phyloP scores from a whole-genome alignment of 1,140 invertebrate species.

The Steinernema feltiae region DNA sequence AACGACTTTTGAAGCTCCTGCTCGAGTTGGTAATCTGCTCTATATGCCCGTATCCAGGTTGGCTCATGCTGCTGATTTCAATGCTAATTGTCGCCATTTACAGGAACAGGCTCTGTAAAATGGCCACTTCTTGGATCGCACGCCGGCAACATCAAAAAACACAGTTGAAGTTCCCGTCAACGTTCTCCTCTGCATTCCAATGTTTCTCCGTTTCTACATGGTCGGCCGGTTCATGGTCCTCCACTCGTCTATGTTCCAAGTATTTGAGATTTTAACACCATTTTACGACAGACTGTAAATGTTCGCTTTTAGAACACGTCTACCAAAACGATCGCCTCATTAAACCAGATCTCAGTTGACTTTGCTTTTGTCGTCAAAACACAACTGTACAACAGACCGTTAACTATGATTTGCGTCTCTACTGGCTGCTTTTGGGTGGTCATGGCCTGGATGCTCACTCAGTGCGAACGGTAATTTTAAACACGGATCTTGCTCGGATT shows the following conservation, averaged over 20 bases:
- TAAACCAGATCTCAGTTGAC: conserved; percentile 99
- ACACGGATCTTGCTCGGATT: too few species aligned
- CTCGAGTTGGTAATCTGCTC: conserved; percentile 48
- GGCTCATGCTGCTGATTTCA: too few species aligned
- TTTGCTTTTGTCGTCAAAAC: conserved; percentile 98
- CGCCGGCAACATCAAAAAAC: not conserved
- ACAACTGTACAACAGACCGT: conserved; percentile 97
- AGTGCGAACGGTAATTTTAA: conserved; percentile 99
- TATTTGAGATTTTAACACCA: conserved; percentile 14
- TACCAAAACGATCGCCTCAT: conserved; percentile 71
- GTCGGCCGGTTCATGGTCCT: conserved; percentile 97
- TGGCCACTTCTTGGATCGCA: conserved; percentile 36
- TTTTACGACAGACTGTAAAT: not conserved
- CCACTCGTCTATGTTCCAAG: conserved; percentile 90
- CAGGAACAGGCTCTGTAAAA: conserved; percentile 26
- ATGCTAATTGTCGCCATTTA: too few species aligned
- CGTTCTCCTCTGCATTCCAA: conserved; percentile 90
- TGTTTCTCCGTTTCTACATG: conserved; percentile 97
- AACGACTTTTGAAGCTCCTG: conserved; percentile 40
- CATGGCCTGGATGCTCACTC: conserved; percentile 91
- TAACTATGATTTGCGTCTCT: conserved; percentile 91
- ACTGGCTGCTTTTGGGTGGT: conserved; percentile 97
- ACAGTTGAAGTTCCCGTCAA: conserved; percentile 62
- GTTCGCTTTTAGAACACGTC: conserved; percentile 75
- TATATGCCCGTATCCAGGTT: conserved; percentile 49